Percentiles rank a stretch among this genome's conserved stretches.
Conservation (phyloP, 2,888 invertebrate genomes). For the Cheilosia vulpina region DNA sequence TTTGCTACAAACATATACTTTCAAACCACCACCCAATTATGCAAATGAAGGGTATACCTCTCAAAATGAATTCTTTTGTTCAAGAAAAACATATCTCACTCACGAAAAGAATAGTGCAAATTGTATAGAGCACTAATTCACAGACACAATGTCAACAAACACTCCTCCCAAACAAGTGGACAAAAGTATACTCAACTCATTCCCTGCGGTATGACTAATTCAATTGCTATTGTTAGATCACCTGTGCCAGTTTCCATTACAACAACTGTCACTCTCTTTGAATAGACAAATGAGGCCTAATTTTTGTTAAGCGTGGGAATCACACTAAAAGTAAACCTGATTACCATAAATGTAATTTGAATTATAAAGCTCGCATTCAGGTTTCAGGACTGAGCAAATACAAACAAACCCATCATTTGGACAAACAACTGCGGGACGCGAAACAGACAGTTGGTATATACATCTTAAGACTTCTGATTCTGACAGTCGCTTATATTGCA, state of each 20-base stretch:
- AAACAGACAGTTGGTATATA: constrained; percentile 15
- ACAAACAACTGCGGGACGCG: constrained; percentile 47
- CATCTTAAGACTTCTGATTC: constrained; percentile 19
- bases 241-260: constrained; percentile 48
- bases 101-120: constrained; percentile 23
- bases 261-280: constrained; percentile 24
- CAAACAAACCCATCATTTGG: constrained; percentile 29
- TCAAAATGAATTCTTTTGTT: not conserved
- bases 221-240: constrained; percentile 40
- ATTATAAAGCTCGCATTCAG: constrained; percentile 14
- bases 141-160: constrained; percentile 29
- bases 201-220: constrained; percentile 34
- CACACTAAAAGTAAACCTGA: constrained; percentile 42
- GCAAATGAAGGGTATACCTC: not conserved
- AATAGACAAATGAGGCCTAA: constrained; percentile 60
- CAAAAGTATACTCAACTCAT: constrained; percentile 18
- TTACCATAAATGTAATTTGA: constrained; percentile 10
- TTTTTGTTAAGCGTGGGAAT: constrained; percentile 67
- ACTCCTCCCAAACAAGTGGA: constrained; percentile 26
- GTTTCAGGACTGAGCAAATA: not conserved
- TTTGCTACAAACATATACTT: not conserved
- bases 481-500: constrained; percentile 45
- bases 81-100: constrained; percentile 7
- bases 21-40: not conserved
- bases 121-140: constrained; percentile 12